Base-by-base conservation (phyloP, 2,113 vertebrate genomes). In the Corydoras maculifer region DNA sequence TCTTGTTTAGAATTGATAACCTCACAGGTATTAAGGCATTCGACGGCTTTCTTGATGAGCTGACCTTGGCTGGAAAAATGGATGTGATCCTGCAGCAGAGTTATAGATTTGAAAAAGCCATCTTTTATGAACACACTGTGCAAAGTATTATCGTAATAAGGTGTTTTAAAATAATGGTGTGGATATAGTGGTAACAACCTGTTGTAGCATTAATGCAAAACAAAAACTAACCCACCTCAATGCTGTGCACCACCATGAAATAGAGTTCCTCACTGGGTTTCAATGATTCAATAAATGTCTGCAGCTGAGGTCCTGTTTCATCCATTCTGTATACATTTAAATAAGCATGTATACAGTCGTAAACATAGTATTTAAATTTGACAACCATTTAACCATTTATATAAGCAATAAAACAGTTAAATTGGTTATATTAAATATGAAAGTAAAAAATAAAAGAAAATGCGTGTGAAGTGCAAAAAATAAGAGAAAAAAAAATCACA, bases 191-290 rank as follows among this genome's bases (percentile, higher is more conserved):
- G 35, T 43, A 43, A 43, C 35, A 43, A 43, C 35, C 35, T 43
- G 1, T 43, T 43, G 35, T 43, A 43, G 35, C 35, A 43, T 43
- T 43, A 43, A 43, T 2, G 35, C 35, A 4, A 43, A 43, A 8
- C 35, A 4, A 4, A 43, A 43, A 8, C 35, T 13, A 58, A 53
- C 73, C 63, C 5, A 79, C 77, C 74, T 79, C 77, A 31, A 74
- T 75, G 35, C 70, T 75, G 53, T 73, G 73, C 66, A 79, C 74
- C 31, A 79, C 74, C 69, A 79, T 69, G 65, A 75, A 75, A 70
- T 75, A 76, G 35, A 79, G 63, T 25, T 79, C 69, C 3, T 75
- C 18, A 14, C 57, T 68, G 30, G 73, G 57, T 50, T 69, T 73
- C 13, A 79, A 32, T 9, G 69, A 73, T 29, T 78, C 69, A 25